phyloP scores from a whole-genome alignment of 2,888 invertebrate species.

The Thumatha senex region DNA sequence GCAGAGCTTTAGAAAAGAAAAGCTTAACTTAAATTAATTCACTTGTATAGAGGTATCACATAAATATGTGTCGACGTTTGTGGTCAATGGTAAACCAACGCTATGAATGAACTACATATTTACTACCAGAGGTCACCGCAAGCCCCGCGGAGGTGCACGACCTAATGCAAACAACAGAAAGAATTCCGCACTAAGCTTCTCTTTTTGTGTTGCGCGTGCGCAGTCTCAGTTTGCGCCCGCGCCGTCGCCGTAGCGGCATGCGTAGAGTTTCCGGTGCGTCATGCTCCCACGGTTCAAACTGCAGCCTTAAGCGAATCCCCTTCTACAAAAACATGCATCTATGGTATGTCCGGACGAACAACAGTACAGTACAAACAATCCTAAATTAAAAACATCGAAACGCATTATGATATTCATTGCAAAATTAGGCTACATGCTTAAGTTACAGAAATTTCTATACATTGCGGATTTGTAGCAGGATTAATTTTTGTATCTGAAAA shows the following conservation, averaged over 20 bases:
- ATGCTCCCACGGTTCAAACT: slow-evolving; percentile 39
- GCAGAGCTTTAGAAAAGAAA: too few relatives aligned
- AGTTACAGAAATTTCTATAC: slow-evolving; percentile 12
- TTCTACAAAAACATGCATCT: slow-evolving; percentile 27
- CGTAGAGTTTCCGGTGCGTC: slow-evolving; percentile 45
- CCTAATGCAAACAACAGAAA: slow-evolving; percentile 9
- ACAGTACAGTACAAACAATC: slow-evolving; percentile 8
- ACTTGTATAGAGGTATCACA: too few relatives aligned
- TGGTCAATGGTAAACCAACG: not conserved
- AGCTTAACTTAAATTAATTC: too few relatives aligned
- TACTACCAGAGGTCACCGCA: not conserved
- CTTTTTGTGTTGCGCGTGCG: slow-evolving; percentile 21
- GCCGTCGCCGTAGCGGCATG: slow-evolving; percentile 31
- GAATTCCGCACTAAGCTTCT: slow-evolving; percentile 2
- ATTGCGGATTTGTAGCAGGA: slow-evolving; percentile 16
- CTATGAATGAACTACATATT: not conserved
- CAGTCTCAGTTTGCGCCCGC: not conserved
- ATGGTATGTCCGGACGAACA: slow-evolving; percentile 47
- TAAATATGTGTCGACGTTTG: too few relatives aligned
- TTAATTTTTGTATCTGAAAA: not conserved
- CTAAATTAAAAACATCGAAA: slow-evolving; percentile 15
- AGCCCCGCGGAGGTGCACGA: slow-evolving; percentile 4
- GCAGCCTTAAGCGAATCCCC: slow-evolving; percentile 15
- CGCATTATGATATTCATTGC: slow-evolving; percentile 10
- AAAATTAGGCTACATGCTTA: not conserved